phyloP scores from a whole-genome alignment of 23 tunicate species.

The Halocynthia roretzi region DNA sequence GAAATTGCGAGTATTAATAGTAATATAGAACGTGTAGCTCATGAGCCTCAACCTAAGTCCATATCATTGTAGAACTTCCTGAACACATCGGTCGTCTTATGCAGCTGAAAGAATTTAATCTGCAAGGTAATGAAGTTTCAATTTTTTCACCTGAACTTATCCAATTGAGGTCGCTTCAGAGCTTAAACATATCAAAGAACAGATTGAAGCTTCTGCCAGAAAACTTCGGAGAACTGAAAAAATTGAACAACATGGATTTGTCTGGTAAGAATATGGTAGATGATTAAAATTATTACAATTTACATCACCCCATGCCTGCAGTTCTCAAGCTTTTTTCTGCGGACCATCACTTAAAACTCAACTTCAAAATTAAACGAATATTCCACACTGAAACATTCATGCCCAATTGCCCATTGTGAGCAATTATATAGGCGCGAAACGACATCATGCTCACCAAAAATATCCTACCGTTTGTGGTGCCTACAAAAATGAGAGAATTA shows the following conservation, averaged over 20 bases:
- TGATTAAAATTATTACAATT: background rate
- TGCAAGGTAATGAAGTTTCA: constrained; percentile 52
- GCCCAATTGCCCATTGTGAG: too few relatives aligned
- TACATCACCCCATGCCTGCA: background rate
- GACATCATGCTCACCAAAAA: background rate
- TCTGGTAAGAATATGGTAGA: constrained; percentile 48
- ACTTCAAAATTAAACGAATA: too few relatives aligned
- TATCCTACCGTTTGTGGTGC: background rate
- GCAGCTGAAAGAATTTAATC: constrained; percentile 61
- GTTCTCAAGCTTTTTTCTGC: too few relatives aligned
- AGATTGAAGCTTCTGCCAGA: constrained; percentile 53
- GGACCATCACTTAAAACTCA: too few relatives aligned
- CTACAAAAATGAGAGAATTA: background rate
- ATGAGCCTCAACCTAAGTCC: background rate
- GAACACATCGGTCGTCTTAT: constrained; percentile 46
- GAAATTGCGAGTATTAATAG: too few relatives aligned
- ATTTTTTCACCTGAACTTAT: constrained; percentile 48
- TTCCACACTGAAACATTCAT: too few relatives aligned
- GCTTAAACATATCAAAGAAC: constrained; percentile 52
- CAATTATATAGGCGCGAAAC: background rate
- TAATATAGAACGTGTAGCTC: too few relatives aligned
- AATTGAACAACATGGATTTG: constrained; percentile 65
- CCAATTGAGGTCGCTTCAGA: constrained; percentile 72
- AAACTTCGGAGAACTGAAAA: constrained; percentile 88
- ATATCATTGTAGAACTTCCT: constrained; percentile 29